phyloP scores from a whole-genome alignment of 2,113 vertebrate genomes.

The Corapipo altera region DNA sequence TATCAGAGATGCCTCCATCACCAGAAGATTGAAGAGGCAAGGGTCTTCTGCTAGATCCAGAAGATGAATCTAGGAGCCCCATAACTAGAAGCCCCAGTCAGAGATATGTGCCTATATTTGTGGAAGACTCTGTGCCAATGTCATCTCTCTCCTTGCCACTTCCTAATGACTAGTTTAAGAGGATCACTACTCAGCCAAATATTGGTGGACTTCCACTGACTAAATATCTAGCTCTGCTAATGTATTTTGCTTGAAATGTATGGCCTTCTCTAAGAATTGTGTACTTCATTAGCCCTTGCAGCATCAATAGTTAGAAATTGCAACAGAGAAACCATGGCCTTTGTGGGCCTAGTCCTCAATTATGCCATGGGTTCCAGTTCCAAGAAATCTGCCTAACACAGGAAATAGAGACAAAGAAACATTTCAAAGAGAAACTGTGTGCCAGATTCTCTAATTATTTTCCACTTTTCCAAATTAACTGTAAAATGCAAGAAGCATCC shows the following conservation, averaged over 20 bases:
- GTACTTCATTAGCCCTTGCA: background rate
- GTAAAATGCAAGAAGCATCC: background rate
- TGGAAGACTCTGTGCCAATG: rapidly evolving
- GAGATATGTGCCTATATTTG: background rate
- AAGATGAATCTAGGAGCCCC: background rate
- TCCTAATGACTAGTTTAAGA: background rate
- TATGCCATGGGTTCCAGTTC: background rate
- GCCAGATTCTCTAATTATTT: background rate
- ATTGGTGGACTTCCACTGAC: background rate
- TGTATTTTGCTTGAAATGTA: background rate
- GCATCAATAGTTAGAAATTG: background rate
- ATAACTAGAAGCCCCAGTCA: background rate
- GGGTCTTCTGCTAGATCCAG: background rate
- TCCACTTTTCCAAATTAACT: background rate
- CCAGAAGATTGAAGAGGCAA: background rate
- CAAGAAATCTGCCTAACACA: background rate
- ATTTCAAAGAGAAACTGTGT: background rate
- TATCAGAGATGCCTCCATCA: background rate
- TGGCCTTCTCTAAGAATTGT: background rate
- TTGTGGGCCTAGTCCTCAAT: background rate
- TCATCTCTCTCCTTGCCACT: background rate
- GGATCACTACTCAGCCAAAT: background rate
- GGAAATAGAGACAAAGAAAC: background rate
- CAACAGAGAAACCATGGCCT: background rate
- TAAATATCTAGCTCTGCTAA: background rate